A percentile compares a stretch with the other conserved stretches of the same genome.
Evolutionary conservation across 1,140 invertebrate species (phyloP).

Genomic region (Ruditapes philippinarum): DNA sequence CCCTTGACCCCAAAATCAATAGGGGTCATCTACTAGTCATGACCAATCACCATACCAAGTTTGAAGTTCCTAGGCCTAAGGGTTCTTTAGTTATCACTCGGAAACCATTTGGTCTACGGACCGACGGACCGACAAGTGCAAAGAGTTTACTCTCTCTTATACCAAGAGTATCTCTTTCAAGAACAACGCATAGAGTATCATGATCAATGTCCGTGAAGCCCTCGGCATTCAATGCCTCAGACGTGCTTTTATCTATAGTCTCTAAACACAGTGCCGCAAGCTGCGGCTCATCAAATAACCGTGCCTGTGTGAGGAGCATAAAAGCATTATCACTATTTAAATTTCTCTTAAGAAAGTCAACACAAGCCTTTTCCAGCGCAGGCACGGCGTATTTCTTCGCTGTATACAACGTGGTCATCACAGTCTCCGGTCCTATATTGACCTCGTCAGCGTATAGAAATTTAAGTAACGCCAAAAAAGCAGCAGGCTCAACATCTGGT

Average conservation of each 20-base stretch:
- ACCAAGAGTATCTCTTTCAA: slow-evolving; percentile 94
- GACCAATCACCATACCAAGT: too few relatives aligned
- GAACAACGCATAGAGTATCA: slow-evolving; percentile 93
- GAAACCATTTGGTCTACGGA: too few relatives aligned
- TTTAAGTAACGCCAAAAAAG: slow-evolving; percentile 88
- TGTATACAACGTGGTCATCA: slow-evolving; percentile 95
- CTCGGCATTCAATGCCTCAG: slow-evolving; percentile 93
- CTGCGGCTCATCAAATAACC: slow-evolving; percentile 94
- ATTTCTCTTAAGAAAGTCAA: slow-evolving; percentile 94
- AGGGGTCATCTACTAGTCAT: too few relatives aligned
- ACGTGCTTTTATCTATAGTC: slow-evolving; percentile 95
- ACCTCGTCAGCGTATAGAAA: slow-evolving; percentile 95
- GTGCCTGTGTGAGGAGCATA: slow-evolving; percentile 92
- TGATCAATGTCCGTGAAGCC: slow-evolving; percentile 96
- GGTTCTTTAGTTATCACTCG: too few relatives aligned
- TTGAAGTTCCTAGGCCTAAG: too few relatives aligned
- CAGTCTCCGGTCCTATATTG: slow-evolving; percentile 94
- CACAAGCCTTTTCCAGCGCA: slow-evolving; percentile 94
- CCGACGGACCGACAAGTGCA: too few relatives aligned
- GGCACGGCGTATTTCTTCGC: slow-evolving; percentile 96
- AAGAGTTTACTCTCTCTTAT: slow-evolving; percentile 94
- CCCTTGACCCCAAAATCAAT: too few relatives aligned
- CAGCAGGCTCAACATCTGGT: slow-evolving; percentile 94
- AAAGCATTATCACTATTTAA: slow-evolving; percentile 95
- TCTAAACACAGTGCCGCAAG: slow-evolving; percentile 93